Evolutionary conservation across 2,797 vertebrate species (phyloP), one percentile per base, ranked within the genome.

Genomic region (Rallus crepitans): DNA sequence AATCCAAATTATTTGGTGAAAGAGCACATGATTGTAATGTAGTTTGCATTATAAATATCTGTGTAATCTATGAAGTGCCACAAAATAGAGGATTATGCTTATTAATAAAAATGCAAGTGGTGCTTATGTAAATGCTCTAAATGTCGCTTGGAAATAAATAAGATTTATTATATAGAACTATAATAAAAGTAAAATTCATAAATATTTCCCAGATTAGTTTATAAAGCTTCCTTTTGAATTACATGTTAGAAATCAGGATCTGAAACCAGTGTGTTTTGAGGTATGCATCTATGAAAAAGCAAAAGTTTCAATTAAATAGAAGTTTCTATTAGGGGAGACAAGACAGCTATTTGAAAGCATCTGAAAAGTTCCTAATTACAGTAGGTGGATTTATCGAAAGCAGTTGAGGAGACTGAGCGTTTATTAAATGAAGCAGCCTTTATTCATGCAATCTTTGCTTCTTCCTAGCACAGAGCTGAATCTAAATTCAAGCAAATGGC

Each of bases 1-100:
- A 94, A 94, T 87, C 47, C 71, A 95, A 95, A 85, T 82, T 82
- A 35, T 89, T 95, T 87, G 63, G 33, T 87, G 61, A 87, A 93
- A 39, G 55, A 75, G 30, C 47, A 3, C 24, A 30, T 87, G 60
- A 52, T 80, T 82, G 33, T 75, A 65, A 50, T 31, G 40, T 70
- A 70, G 75, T 42, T 93, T 82, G 63, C n/a, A 40, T 90, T 84
- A 84, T 59, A 90, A 93, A 69, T 84, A 77, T 87, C 56, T 82
- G 11, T 40, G 47, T 56, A 88, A 91, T 84, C 60, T 94, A 77
- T 28, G 23, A 90, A 93, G 56, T 66, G 45, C 55, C 80, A 73
- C 56, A 88, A 91, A 89, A 76, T 10, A 79, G 17, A 28, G n/a
- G 15, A 84, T 88, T 94, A 56, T 39, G 21, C 65, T 87, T 91